Evolutionary conservation across 2,888 invertebrate genomes (phyloP).

Genomic region (Periphyllus acericola): DNA sequence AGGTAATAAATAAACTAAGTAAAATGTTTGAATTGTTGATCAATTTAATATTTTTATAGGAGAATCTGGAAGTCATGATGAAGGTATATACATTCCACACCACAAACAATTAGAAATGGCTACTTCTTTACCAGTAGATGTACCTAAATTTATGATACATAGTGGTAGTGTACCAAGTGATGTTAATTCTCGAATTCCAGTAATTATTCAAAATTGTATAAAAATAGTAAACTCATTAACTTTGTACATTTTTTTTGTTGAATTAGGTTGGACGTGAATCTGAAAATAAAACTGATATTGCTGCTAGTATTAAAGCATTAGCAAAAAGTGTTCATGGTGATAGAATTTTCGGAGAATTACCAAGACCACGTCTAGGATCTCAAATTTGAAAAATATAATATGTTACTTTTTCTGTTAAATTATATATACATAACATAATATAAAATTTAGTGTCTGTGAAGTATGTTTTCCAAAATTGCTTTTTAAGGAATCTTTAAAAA

Average conservation of each 20-base stretch:
- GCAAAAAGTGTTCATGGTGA: slow-evolving; percentile 91
- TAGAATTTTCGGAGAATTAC: slow-evolving; percentile 86
- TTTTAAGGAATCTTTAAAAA: slow-evolving; percentile 20
- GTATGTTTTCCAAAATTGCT: slow-evolving; percentile 27
- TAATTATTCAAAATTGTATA: slow-evolving; percentile 8
- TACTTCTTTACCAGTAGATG: slow-evolving; percentile 82
- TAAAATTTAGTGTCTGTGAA: slow-evolving; percentile 40
- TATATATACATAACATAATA: slow-evolving; percentile 39
- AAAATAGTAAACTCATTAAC: not conserved
- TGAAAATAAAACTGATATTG: slow-evolving; percentile 80
- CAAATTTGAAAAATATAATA: slow-evolving; percentile 74
- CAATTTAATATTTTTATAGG: slow-evolving; percentile 64
- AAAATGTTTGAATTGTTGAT: slow-evolving; percentile 42
- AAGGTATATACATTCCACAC: slow-evolving; percentile 72
- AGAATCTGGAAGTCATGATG: slow-evolving; percentile 72
- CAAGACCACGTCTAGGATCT: slow-evolving; percentile 84
- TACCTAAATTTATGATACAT: slow-evolving; percentile 69
- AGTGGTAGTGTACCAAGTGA: slow-evolving; percentile 50
- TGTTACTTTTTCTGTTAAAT: slow-evolving; percentile 37
- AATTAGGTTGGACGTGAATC: slow-evolving; percentile 63
- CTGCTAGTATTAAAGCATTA: slow-evolving; percentile 90
- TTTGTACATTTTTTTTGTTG: not conserved
- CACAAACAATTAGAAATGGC: slow-evolving; percentile 70
- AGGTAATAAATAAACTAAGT: slow-evolving; percentile 69
- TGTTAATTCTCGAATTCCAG: slow-evolving; percentile 48